Base-by-base conservation (phyloP, 2,113 vertebrate genomes). In the Drymodes brunneopygia region DNA sequence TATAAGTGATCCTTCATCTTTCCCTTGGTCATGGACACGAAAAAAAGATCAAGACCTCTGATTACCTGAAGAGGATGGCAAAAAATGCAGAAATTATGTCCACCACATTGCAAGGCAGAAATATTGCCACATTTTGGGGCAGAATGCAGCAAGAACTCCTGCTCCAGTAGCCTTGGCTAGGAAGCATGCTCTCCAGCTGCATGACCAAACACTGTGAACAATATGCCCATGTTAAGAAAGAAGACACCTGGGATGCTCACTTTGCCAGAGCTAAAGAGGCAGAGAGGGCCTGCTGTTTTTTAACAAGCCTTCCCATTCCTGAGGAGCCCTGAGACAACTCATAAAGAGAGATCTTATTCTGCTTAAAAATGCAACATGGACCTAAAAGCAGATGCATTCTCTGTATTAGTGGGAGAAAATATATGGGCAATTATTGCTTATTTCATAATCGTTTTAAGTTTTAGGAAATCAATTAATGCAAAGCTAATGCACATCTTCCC, bases 381-480 rank as follows among this genome's bases (percentile, higher is more conserved):
- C 83, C 71, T 95, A 85, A 95, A 95, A 94, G 82, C 56, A 96
- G 65, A 69, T n/a, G 65, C 36, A 64, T 90, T 90, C n/a, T 36
- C 11, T 65, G 72, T 61, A 35, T 78, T 36, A 87, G 47, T 65
- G 51, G 73, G 36, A 72, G 21, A 27, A 86, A 65, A 81, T 47
- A 65, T 48, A 48, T 12, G n/a, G 62, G 67, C 73, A 96, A 96
- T 97, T 95, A 94, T 58, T 91, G 38, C 33, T 36, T 88, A 92
- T 95, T 96, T 84, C 77, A 38, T 94, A 93, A 88, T 40, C 3
- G 74, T 91, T 94, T 94, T 77, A 81, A 77, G 47, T 82, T 96
- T 95, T 91, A 96, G 92, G 73, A 95, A 95, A 78, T 94, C 54
- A 67, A 65, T 86, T 90, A 85, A 90, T 94, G 51, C 77, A 94